Percentiles rank a stretch among this genome's conserved stretches.
Evolutionary conservation across 2,797 vertebrate genomes (phyloP).

Genomic region (Enteromius afrohamiltoni): DNA sequence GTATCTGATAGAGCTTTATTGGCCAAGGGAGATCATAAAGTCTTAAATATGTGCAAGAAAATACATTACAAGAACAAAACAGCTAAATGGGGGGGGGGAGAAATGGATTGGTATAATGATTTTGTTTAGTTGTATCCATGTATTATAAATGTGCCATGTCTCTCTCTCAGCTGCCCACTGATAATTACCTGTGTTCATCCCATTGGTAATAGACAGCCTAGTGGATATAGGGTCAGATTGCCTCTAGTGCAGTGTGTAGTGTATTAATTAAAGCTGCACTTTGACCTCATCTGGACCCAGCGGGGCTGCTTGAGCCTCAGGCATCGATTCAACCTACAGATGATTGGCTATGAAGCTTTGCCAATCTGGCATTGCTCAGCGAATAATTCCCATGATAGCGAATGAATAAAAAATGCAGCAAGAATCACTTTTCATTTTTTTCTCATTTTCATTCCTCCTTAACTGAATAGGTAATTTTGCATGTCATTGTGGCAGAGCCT

Average conservation of each 20-base stretch:
- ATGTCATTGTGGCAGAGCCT: constrained; percentile 33
- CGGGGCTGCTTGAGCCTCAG: constrained; percentile 16
- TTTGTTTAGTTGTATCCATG: constrained; percentile 2
- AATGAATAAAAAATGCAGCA: constrained; percentile 16
- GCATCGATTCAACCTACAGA: constrained; percentile 35
- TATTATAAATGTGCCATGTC: background rate
- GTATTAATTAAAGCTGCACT: constrained; percentile 48
- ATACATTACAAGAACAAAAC: background rate
- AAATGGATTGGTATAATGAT: background rate
- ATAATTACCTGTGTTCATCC: background rate
- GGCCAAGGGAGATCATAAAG: background rate
- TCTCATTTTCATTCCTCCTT: background rate
- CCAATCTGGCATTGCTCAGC: background rate
- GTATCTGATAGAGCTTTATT: background rate
- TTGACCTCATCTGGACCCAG: constrained; percentile 39
- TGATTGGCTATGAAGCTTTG: constrained; percentile 18
- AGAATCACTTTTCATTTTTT: constrained; percentile 7
- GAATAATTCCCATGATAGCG: background rate
- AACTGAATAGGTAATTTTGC: constrained; percentile 31
- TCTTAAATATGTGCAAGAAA: background rate
- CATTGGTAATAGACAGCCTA: background rate
- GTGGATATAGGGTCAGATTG: constrained; percentile 35
- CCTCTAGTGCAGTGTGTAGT: constrained; percentile 16
- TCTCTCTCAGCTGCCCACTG: constrained; percentile 1
- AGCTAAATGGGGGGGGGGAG: background rate